Base-by-base conservation (phyloP, 2,888 invertebrate species). In the Latrodectus elegans region DNA sequence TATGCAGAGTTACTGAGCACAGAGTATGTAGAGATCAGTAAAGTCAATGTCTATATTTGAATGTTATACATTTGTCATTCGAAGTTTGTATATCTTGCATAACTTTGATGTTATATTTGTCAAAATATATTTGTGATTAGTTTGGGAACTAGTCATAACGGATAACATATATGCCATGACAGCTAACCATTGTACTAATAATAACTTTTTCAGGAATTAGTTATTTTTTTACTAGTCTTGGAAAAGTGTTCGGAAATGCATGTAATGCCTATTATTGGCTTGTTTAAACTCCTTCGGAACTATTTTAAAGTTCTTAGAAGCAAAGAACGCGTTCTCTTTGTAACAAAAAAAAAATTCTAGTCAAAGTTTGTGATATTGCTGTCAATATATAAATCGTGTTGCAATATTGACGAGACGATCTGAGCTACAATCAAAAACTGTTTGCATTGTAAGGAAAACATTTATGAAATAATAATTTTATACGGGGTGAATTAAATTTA, bases 21-120 rank as follows among this genome's bases (percentile, higher is more conserved):
- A 14, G 38, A 38, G 38, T 38, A 38, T 38, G 60, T 60, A 60
- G 60, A 60, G 60, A n/a, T 12, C 12, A 60, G 12, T 60, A 60
- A n/a, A 10, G n/a, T 60, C 12, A 60, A 60, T 60, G 60, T 60
- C 14, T 60, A 12, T 60, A 60, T 60, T 60, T 60, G 60, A 60
- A 60, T 60, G 60, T 60, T 60, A 60, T 60, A n/a, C 60, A 60
- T 60, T 6, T 60, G 60, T 60, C 60, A 60, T 60, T 60, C 14
- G 60, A 60, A 60, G 12, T 60, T 60, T 60, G n/a, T 60, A 60
- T 60, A 60, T 60, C 70, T 70, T 38, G 14, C 70, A 70, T 70
- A 38, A 70, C 14, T 14, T 70, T 38, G 49, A n/a, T 38, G 49
- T 70, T 70, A 49, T 70, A 49, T 70, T 70, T 49, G 49, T 70